phyloP scores from a whole-genome alignment of 2,797 vertebrate genomes.

The Potorous gilbertii region DNA sequence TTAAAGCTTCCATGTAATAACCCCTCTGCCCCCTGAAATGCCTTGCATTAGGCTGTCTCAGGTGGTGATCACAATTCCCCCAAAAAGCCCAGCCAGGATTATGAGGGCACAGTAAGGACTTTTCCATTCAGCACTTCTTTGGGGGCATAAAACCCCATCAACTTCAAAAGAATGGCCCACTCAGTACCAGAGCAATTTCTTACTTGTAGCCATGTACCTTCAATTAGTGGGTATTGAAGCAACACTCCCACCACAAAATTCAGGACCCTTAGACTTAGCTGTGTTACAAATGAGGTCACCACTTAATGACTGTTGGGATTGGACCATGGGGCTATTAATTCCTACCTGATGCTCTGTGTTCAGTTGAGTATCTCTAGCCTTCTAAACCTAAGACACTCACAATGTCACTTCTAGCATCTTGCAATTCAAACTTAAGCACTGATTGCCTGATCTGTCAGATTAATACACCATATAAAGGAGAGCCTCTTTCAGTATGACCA shows the following conservation, averaged over 20 bases:
- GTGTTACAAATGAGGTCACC: neutral
- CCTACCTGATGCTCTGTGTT: neutral
- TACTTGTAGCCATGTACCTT: neutral
- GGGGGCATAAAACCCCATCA: neutral
- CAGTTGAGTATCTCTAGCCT: neutral
- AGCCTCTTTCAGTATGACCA: neutral
- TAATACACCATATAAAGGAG: neutral
- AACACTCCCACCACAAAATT: neutral
- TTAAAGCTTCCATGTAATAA: neutral
- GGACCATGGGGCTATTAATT: neutral
- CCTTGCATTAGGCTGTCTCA: neutral
- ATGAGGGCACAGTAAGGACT: neutral
- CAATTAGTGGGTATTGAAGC: neutral
- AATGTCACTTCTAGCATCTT: neutral
- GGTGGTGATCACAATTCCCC: neutral
- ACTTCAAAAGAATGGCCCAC: neutral
- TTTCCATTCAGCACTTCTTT: neutral
- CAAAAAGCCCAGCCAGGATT: neutral
- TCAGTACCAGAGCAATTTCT: neutral
- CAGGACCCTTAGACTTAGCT: neutral
- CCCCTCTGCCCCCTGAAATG: neutral
- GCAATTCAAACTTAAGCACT: neutral
- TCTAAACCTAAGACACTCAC: neutral
- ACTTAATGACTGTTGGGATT: neutral
- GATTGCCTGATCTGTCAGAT: neutral